Evolutionary conservation across 2,888 invertebrate species (phyloP).

Genomic region (Bellardia bayeri): DNA sequence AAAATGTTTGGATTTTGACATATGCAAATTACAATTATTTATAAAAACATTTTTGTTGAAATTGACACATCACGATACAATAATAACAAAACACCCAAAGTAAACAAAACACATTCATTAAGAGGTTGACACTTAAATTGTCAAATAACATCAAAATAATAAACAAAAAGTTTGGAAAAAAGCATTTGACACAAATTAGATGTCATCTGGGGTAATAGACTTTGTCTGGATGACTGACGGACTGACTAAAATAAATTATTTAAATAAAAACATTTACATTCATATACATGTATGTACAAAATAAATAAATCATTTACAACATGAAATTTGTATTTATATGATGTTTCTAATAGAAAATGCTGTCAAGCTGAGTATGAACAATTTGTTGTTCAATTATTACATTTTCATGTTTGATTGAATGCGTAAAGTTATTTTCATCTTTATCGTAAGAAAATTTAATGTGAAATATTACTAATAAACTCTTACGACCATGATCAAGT

Average conservation of each 20-base stretch:
- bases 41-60: constrained; percentile 10
- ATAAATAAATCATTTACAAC: constrained; percentile 40
- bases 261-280: constrained; percentile 7
- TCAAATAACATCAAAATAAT: constrained; percentile 56
- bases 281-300: background rate
- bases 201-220: constrained; percentile 49
- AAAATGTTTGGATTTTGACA: background rate
- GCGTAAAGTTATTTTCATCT: no score
- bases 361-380: constrained; percentile 31
- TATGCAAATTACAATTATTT: background rate
- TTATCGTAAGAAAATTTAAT: no score
- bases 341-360: constrained; percentile 23
- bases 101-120: constrained; percentile 66
- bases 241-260: constrained; percentile 20
- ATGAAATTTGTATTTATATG: constrained; percentile 34
- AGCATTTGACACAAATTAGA: constrained; percentile 72
- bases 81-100: constrained; percentile 25
- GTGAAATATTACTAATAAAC: no score
- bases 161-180: constrained; percentile 4
- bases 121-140: constrained; percentile 71
- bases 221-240: background rate
- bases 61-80: constrained; percentile 44
- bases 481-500: background rate
- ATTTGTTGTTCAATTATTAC: background rate
- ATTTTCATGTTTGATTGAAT: background rate